Evolutionary conservation across 2,113 vertebrate genomes (phyloP), one percentile per base, ranked within the genome.

Genomic region (Pterocles orientalis): DNA sequence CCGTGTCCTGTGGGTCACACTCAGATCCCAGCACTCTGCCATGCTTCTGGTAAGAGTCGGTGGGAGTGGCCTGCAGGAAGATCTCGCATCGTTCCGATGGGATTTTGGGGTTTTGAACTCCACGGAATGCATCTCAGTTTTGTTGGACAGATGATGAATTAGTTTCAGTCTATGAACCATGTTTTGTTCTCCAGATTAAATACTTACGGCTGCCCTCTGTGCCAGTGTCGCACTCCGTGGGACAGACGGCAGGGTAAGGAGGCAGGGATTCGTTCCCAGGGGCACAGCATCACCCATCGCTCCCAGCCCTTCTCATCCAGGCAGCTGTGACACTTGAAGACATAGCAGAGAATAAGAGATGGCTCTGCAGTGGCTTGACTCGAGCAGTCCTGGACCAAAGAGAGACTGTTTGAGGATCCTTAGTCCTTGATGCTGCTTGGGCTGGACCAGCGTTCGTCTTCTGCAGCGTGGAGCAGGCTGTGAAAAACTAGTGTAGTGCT

Each of bases 401-500:
- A 48, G 65, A 39, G 31, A 9, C n/a, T 23, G 18, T 7, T 14
- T 28, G 86, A 26, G 43, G 24, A 43, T 36, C 33, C 3, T 21
- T 8, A 16, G 34, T 24, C 2, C 18, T 6, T 11, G 39, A 31
- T 18, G 3, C 28, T 24, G 36, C 58, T 36, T 34, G 39, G 26
- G n/a, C 64, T 48, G 41, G 47, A 17, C 17, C n/a, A 31, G 18
- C 62, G 1, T 9, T 70, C 19, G 2, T 11, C 33, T 62, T 68
- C 80, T 43, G 48, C 7, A 10, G 43, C 18, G 0, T 6, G 31
- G 41, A 10, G 65, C 51, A 6, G 56, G 53, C 34, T 39, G 39
- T 10, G 50, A 18, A 14, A 69, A 50, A 31, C 3, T 0, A 9
- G 31, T 0, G 10, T 9, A 9, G 29, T 6, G n/a, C 29, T 61